Base-by-base conservation (phyloP, 2,888 invertebrate species). In the Dryococelus australis region DNA sequence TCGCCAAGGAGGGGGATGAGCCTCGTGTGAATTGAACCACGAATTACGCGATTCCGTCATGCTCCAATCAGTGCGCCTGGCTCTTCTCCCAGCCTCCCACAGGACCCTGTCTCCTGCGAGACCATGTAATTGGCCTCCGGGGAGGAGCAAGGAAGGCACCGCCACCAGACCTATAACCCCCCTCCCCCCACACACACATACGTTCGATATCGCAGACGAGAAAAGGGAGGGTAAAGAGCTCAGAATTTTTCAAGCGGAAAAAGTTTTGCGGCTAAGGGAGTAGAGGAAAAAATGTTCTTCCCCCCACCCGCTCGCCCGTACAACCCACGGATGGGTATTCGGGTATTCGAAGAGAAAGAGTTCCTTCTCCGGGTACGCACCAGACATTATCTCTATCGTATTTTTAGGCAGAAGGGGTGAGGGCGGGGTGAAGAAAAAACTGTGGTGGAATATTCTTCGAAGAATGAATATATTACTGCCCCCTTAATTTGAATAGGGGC, bases 51-150 rank as follows among this genome's bases (percentile, higher is more conserved):
- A 89, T 89, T 89, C 85, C 87, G 86, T 83, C 88, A 88, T 91
- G 93, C 93, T 88, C 83, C 88, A 88, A 87, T 88, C 88, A 88
- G 86, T 88, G 35, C 65, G 86, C 79, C 85, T 83, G 51, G 24
- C 84, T 78, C 87, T 51, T 86, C 65, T 86, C 53, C 84, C 65
- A 43, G 43, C 78, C 43, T 20, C 84, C 28, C 87, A 20, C 28
- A 35, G 79, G 47, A 47, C 27, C 79, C 51, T 43, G 79, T 86
- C 47, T 83, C 86, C 83, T 26, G 81, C 88, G 84, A 84, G 65
- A 65, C 65, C 65, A 20, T 20, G 47, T 85, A 81, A 87, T 87
- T 85, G 81, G 80, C 87, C 87, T n/a, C 81, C 16, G 35, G 87
- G 85, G 85, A 87, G 47, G 85, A 87, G 35, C 53, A 83, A 83